Base-by-base conservation (phyloP, 2,888 invertebrate genomes). In the Phaonia tiefii region DNA sequence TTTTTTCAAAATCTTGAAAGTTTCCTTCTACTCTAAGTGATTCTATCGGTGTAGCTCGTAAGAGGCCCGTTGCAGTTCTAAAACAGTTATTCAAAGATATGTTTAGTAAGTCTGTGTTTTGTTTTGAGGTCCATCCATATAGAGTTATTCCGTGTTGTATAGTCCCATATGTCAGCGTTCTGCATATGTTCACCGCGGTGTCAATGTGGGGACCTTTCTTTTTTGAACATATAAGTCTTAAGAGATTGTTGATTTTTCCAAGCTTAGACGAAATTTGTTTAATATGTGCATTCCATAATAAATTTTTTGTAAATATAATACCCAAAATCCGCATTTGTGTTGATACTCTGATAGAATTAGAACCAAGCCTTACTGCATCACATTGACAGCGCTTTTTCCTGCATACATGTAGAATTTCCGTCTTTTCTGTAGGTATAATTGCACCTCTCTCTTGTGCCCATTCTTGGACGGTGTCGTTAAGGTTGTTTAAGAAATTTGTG, bases 141-240 rank as follows among this genome's bases (percentile, higher is more conserved):
- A 44, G 10, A 13, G 44, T 44, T 44, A 44, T 2, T 2, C 44
- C 44, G n/a, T 44, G 44, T 5, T 13, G 44, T 10, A 44, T 2
- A 10, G 44, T 44, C 2, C 44, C 13, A 5, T 44, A 11, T 44
- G 13, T 2, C 13, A 44, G 13, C n/a, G 44, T 5, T 11, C 8
- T 2, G 44, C 5, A 44, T 13, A 44, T 44, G 13, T 44, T n/a
- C n/a, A 44, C n/a, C 13, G 13, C 44, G 2, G 13, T n/a, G 13
- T 44, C 44, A 44, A 44, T 44, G 13, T 44, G 44, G 2, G 46
- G 75, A 15, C 67, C 46, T 49, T 67, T 67, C 11, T 26, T n/a
- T 51, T 22, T 26, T 51, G 46, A 46, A 37, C 20, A 63, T 17
- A 65, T 65, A 20, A 44, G 11, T 56, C 20, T 76, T 7, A 66